Conservation (phyloP, 2,888 invertebrate species). For the Amphimallon solstitiale region DNA sequence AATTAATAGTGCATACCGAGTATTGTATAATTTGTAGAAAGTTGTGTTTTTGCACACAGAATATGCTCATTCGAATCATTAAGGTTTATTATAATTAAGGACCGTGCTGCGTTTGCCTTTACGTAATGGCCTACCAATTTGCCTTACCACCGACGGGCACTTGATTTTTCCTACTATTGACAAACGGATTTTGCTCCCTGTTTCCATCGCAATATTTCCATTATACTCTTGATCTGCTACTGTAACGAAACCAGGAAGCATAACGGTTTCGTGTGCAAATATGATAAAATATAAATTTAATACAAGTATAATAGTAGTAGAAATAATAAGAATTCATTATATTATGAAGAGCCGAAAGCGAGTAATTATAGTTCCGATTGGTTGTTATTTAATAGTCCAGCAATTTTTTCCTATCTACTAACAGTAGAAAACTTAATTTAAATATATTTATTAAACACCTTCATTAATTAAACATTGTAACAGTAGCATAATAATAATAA, state of each 20-base stretch:
- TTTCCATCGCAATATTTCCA: no score
- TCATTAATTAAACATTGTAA: no score
- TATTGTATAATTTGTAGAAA: constrained; percentile 40
- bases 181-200: no score
- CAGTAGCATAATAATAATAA: no score
- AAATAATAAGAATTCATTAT: neutral
- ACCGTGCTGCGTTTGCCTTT: neutral
- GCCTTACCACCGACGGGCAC: neutral
- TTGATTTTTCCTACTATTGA: neutral
- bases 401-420: no score
- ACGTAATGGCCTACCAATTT: constrained; percentile 6
- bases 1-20: constrained; percentile 41
- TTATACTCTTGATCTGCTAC: no score
- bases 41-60: constrained; percentile 25
- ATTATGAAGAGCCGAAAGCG: neutral
- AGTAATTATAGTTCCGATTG: no score
- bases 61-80: constrained; percentile 16
- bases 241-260: no score
- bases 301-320: neutral
- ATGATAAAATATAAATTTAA: neutral
- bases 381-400: no score
- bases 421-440: no score
- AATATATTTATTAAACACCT: no score
- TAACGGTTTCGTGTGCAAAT: neutral
- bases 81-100: constrained; percentile 29